Evolutionary conservation across 2,797 vertebrate genomes (phyloP), one percentile per base, ranked within the genome.

Genomic region (Mareca penelope): DNA sequence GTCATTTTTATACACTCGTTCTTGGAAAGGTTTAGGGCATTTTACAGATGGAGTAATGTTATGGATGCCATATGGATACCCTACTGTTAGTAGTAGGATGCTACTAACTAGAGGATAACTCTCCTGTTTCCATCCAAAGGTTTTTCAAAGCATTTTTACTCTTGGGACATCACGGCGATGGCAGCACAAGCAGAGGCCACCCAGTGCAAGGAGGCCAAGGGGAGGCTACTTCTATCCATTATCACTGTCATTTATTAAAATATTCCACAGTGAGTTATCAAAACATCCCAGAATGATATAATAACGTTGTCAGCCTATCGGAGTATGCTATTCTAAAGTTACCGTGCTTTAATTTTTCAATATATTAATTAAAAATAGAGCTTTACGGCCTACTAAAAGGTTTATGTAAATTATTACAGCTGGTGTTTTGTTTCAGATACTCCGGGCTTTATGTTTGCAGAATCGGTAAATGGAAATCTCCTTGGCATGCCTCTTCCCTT

Each of bases 121-220:
- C 23, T 10, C 1, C 3, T 24, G 9, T 9, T 64, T 6, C 42
- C 44, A 44, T 39, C 16, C 15, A 24, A 37, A 50, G 1, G 26
- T 26, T 63, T 55, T 70, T 33, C 6, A 40, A 21, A 35, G 24
- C 59, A 12, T 55, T 78, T 61, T 68, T 50, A n/a, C 46, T 31
- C 9, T 48, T n/a, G 72, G 79, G 72, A 29, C n/a, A 37, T n/a
- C 29, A 10, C 39, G 8, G 9, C 22, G 9, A 6, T 5, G 15
- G 24, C 7, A 44, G n/a, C 77, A 40, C 42, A 44, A 9, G 42
- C 42, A 44, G 42, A 44, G 42, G 42, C 42, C 42, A 44, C 42
- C 40, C 35, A 21, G 71, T 6, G 2, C 5, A 2, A 19, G 55
- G 23, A 14, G 21, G 42, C 8, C 12, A 3, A 17, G 0, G 15